Base-by-base conservation (phyloP, 92 coral and sea anemone genomes). In the Porites rus region DNA sequence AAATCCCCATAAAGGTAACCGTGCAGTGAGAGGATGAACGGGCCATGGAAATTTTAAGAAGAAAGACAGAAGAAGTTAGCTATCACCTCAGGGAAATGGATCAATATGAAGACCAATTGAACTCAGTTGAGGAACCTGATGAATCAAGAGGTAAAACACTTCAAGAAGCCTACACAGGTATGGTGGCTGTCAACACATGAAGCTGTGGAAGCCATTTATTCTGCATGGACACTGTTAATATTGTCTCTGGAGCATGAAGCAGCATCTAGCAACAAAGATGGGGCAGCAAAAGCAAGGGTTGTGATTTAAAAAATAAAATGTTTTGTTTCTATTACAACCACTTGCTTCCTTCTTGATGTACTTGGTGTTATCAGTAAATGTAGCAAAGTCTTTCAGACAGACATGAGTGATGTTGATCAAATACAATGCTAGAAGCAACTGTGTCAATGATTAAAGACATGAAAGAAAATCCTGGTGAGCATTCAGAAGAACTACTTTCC, bases 161-260 rank as follows among this genome's bases (percentile, higher is more conserved):
- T 83, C 84, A 83, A 89, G 67, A 89, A 83, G 83, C 88, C 88
- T 63, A 84, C 52, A 74, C 66, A 69, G 85, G 85, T 52, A 52
- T 67, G 54, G 22, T 80, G 85, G 85, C 28, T 80, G 85, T 68
- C 85, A 67, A 70, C 77, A 46, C 16, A 64, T 51, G 81, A 79
- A 31, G 86, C 79, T 80, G 75, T 79, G 24, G 81, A 87, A 80
- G 85, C 65, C 76, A 80, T 80, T 80, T 80, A 80, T 68, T 80
- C 76, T 80, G 79, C 90, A 51, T 86, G 79, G 85, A 78, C 85
- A 28, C 73, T 71, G 8, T 16, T 86, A 60, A 78, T 78, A 11
- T 65, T 78, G 14, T 64, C 76, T 65, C 84, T 85, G 24, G 90
- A 86, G 70, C 90, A 86, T 78, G 85, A 78, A 70, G 90, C 90